Base-by-base conservation (phyloP, 2,113 vertebrate species). In the Rhineura floridana region DNA sequence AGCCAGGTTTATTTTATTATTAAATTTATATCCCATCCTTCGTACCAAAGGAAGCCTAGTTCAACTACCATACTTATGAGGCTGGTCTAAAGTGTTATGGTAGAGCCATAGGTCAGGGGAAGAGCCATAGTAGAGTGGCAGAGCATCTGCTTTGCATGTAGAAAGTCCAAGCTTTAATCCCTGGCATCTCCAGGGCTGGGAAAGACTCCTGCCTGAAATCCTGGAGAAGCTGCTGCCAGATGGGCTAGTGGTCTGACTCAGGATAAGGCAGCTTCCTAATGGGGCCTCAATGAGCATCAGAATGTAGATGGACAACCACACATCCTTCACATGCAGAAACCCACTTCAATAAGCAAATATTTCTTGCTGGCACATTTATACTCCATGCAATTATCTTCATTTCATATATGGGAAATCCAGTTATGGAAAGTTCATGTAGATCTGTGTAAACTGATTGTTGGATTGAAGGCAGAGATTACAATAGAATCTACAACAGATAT, bases 361-460 rank as follows among this genome's bases (percentile, higher is more conserved):
- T 17, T 33, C 75, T 77, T 77, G 44, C 15, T 70, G 65, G 6
- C 15, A 69, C 85, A 46, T 59, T 33, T 36, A 4, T 88, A 4
- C 90, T 91, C 91, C 69, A 1, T 62, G 79, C 48, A 30, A 86
- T 69, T 28, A 91, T 73, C 39, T 90, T 90, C 2, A 93, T 90
- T 91, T 93, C 81, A 1, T 11, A 91, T 91, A 50, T 44, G 77
- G 30, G 85, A 87, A 69, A 88, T 70, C 2, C 21, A 79, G 55
- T 77, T 9, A 12, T 5, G 50, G 69, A 67, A 13, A 30, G 9
- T 11, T 63, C 6, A 46, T 6, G 23, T 91, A 63, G 6, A 25
- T n/a, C n/a, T n/a, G n/a, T n/a, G n/a, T n/a, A n/a, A 69, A 33
- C 28, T 48, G 46, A 46, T 77, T 77, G 75, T 50, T 83, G 65